Percentiles rank a stretch among this genome's conserved stretches.
Evolutionary conservation across 2,797 vertebrate species (phyloP).

Genomic region (Leptodactylus fallax): DNA sequence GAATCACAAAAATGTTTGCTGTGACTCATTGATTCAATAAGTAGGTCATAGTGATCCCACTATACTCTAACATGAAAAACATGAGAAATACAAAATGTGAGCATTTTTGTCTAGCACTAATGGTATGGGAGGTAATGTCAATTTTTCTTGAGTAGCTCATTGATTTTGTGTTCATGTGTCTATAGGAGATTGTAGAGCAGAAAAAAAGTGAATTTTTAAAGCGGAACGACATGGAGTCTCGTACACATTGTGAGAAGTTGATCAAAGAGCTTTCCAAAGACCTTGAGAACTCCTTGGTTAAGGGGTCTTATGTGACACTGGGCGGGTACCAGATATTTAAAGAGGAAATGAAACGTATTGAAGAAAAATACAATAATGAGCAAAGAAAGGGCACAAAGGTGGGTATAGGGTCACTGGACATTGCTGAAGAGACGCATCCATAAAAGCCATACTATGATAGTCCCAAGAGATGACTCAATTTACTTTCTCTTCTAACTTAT

Average conservation of each 20-base stretch:
- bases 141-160: no score
- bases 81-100: no score
- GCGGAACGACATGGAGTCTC: slow-evolving; percentile 34
- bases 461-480: background rate
- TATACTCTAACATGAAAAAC: no score
- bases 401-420: background rate
- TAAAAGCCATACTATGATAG: background rate
- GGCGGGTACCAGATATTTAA: slow-evolving; percentile 40
- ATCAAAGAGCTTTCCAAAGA: slow-evolving; percentile 11
- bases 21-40: no score
- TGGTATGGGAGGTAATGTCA: background rate
- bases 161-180: background rate
- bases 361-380: slow-evolving; percentile 28
- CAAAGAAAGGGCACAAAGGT: slow-evolving; percentile 57
- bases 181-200: background rate
- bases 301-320: background rate
- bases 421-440: background rate
- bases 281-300: background rate
- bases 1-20: no score
- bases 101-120: background rate
- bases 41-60: no score
- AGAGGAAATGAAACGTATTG: slow-evolving; percentile 25
- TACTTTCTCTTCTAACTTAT: background rate
- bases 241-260: background rate
- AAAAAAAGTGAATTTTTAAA: slow-evolving; percentile 29